Conservation (phyloP, 2,113 vertebrate genomes). For the Mirza zaza region DNA sequence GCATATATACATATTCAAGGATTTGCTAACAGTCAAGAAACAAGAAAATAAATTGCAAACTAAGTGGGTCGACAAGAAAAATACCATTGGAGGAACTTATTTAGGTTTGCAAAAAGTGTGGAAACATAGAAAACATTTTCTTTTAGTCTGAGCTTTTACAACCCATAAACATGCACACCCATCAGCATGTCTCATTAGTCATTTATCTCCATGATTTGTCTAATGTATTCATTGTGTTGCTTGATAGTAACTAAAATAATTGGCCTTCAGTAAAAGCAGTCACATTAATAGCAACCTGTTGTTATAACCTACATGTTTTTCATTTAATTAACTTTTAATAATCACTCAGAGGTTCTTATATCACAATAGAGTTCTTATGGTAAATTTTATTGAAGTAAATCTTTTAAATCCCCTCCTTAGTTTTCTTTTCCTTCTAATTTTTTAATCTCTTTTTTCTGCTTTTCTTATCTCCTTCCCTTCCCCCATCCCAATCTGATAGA, state of each 20-base stretch:
- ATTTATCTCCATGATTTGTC: background rate
- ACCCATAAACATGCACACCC: background rate
- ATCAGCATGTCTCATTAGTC: background rate
- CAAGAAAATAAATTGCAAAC: background rate
- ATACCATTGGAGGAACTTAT: background rate
- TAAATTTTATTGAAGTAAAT: conserved; percentile 34
- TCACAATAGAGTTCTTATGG: background rate
- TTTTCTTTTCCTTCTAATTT: conserved; percentile 24
- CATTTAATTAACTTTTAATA: conserved; percentile 14
- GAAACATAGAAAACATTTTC: background rate
- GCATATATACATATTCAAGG: background rate
- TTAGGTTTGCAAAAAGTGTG: background rate
- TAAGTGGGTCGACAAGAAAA: background rate
- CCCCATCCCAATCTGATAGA: background rate
- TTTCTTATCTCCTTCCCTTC: background rate
- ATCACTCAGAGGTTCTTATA: background rate
- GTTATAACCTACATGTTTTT: conserved; percentile 32
- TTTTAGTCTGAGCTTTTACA: background rate
- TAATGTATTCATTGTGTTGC: background rate
- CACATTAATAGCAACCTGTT: background rate
- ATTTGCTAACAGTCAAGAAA: conserved; percentile 10
- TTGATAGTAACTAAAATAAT: background rate
- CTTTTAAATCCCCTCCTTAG: background rate
- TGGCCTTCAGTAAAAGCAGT: background rate
- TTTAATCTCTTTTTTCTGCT: background rate